phyloP scores from a whole-genome alignment of 2,797 vertebrate genomes.

The Chrysocyon brachyurus region DNA sequence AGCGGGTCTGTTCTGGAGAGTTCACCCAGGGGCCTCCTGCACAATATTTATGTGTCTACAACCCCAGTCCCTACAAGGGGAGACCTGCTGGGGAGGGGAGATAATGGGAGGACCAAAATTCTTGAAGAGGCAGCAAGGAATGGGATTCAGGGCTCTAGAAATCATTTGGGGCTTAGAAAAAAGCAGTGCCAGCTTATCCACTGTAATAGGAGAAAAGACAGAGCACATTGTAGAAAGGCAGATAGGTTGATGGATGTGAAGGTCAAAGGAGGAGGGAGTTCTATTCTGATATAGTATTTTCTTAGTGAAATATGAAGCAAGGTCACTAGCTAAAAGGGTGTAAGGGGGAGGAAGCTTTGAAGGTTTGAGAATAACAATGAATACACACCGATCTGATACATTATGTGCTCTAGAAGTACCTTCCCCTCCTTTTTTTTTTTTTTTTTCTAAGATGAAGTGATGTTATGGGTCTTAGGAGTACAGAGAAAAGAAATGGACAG shows the following conservation, averaged over 20 bases:
- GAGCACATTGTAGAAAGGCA: background rate
- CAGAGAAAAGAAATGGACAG: background rate
- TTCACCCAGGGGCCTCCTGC: background rate
- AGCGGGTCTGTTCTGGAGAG: background rate
- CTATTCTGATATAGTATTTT: background rate
- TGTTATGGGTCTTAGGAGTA: background rate
- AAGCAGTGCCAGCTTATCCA: background rate
- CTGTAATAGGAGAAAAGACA: background rate
- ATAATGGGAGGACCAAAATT: background rate
- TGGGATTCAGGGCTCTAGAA: background rate
- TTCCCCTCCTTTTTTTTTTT: background rate
- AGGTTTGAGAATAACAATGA: background rate
- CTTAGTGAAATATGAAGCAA: background rate
- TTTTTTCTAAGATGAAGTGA: background rate
- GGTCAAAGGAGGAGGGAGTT: background rate
- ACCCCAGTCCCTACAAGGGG: background rate
- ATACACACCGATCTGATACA: background rate
- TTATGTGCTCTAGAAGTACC: background rate
- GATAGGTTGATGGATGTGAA: background rate
- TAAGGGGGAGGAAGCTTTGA: background rate
- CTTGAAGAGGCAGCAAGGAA: background rate
- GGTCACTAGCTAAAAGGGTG: background rate
- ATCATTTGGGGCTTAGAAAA: background rate
- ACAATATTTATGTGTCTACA: accelerated
- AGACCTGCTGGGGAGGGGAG: background rate